Evolutionary conservation across 2,113 vertebrate genomes (phyloP).

Genomic region (Glaucidium brasilianum): DNA sequence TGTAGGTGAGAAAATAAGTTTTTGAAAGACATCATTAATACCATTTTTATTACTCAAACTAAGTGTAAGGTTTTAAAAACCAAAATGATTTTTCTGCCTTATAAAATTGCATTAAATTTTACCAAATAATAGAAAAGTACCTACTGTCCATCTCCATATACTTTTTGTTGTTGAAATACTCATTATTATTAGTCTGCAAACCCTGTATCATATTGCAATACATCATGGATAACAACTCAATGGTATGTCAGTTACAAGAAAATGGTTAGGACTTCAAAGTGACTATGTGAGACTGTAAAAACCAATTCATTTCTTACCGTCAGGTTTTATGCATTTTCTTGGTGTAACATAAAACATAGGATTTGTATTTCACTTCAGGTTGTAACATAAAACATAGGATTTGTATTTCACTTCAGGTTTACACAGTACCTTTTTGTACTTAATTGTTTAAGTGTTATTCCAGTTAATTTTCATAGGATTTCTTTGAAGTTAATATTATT

Average conservation of each 20-base stretch:
- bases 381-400: too few species aligned
- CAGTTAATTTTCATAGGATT: not conserved
- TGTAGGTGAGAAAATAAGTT: not conserved
- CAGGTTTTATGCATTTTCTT: not conserved
- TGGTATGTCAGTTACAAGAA: not conserved
- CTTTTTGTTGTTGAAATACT: not conserved
- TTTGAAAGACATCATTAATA: not conserved
- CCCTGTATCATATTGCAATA: not conserved
- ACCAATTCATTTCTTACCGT: not conserved
- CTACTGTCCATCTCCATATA: not conserved
- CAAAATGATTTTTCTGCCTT: not conserved
- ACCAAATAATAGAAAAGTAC: not conserved
- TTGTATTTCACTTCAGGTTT: not conserved
- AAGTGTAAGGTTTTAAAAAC: not conserved
- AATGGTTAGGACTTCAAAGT: not conserved
- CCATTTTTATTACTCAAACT: not conserved
- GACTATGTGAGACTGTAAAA: not conserved
- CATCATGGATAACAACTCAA: not conserved
- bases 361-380: not conserved
- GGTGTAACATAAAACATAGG: not conserved
- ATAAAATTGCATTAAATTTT: not conserved
- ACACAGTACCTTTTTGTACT: not conserved
- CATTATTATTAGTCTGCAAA: not conserved
- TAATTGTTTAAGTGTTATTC: not conserved
- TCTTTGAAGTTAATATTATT: not conserved